Evolutionary conservation across 2,888 invertebrate genomes (phyloP).

Genomic region (Ennomos fuscantarius): DNA sequence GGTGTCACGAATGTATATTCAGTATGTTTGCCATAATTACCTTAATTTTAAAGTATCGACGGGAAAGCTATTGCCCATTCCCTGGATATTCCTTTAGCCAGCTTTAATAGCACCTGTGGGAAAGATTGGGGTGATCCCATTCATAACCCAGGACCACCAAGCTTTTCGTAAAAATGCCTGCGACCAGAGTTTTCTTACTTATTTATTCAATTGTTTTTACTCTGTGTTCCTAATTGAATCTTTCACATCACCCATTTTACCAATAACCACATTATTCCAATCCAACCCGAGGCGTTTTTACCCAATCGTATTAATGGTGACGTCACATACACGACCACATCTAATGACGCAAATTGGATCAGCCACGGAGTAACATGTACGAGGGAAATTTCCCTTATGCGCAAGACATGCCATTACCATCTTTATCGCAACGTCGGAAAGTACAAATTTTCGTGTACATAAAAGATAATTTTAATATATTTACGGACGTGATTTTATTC

Average conservation of each 20-base stretch:
- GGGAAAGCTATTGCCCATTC: too few species aligned
- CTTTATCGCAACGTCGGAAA: not conserved
- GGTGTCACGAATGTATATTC: too few species aligned
- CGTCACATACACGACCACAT: slow-evolving; percentile 33
- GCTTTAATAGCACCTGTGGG: too few species aligned
- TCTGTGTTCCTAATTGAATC: not conserved
- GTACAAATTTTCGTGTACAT: slow-evolving; percentile 1
- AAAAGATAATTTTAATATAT: slow-evolving; percentile 7
- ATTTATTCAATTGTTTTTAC: too few species aligned
- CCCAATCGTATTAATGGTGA: slow-evolving; percentile 29
- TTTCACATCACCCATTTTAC: slow-evolving; percentile 14
- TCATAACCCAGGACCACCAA: too few species aligned
- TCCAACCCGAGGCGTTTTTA: slow-evolving; percentile 21
- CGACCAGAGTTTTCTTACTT: too few species aligned
- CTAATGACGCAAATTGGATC: slow-evolving; percentile 37
- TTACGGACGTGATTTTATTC: not conserved
- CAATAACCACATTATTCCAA: slow-evolving; percentile 22
- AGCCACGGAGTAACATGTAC: slow-evolving; percentile 25
- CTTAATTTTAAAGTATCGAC: too few species aligned
- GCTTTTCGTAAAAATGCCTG: too few species aligned
- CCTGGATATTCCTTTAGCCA: too few species aligned
- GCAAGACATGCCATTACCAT: not conserved
- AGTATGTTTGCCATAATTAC: too few species aligned
- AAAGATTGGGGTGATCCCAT: too few species aligned
- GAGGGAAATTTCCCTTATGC: slow-evolving; percentile 12